Base-by-base conservation (phyloP, 2,113 vertebrate genomes). In the Ia io region DNA sequence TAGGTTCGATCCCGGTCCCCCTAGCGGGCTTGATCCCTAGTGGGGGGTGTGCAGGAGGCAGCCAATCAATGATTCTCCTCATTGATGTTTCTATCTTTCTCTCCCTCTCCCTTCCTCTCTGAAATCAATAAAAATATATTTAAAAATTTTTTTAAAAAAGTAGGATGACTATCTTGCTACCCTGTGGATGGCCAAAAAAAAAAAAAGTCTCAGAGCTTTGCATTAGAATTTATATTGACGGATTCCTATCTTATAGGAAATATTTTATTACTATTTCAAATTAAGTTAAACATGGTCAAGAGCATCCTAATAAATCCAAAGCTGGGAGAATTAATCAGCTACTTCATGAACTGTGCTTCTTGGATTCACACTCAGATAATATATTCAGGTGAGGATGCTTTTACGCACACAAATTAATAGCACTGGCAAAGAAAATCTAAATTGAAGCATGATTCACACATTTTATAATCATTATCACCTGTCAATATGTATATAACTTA, bases 371-470 rank as follows among this genome's bases (percentile, higher is more conserved):
- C 20, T 93, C 70, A 90, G 91, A 91, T 61, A 91, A 65, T 82
- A 30, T 56, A 83, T 78, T 94, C 65, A 83, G 25, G 30, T 65
- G 32, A 9, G 90, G 87, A 94, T 51, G 83, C 9, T 86, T 94
- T 88, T 82, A 95, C 53, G n/a, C 92, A 70, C 35, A 92, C 25
- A 93, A 78, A 91, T 93, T 94, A 93, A 93, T 84, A 90, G 76
- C 70, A 65, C 69, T 96, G 82, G 51, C 83, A 89, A 88, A 74
- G 83, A 86, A 94, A 91, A 80, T 71, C 37, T 67, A 84, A 96
- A 91, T 40, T 42, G 63, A 91, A 56, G 51, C 35, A 87, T 65
- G 76, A 95, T 79, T 91, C 85, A 88, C 65, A 89, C 37, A 86
- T 77, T 94, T 95, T 65, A 91, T 51, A 51, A 85, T 95, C 91